These are phyloP conservation scores for Acheta domesticus DNA, from an alignment of 2,888 invertebrate species.

Conservation along the genomic window DNA sequence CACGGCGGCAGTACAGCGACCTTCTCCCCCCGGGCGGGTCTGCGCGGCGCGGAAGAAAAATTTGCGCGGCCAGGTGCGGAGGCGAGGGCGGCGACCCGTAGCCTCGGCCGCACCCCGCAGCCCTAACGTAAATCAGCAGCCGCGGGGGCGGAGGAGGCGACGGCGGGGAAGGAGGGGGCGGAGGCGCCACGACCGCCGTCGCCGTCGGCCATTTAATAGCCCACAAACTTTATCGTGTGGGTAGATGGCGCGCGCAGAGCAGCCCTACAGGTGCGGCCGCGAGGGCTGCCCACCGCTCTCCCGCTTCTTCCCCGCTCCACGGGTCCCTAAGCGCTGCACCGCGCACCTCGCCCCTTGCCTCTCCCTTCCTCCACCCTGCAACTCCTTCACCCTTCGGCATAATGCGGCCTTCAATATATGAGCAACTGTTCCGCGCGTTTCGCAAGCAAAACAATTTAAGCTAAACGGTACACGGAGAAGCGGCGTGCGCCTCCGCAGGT, in stretches of 20 bases:
- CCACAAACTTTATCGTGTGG: conserved; percentile 18
- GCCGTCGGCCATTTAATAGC: conserved; percentile 18
- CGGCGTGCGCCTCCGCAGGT: no score
- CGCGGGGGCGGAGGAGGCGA: neutral
- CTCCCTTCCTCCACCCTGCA: no score
- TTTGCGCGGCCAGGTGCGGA: conserved; percentile 18
- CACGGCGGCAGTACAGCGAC: neutral
- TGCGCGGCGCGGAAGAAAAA: neutral
- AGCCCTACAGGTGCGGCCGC: conserved; percentile 3
- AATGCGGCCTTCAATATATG: no score
- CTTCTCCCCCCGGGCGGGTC: conserved; percentile 18
- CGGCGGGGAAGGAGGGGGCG: neutral
- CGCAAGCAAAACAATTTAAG: no score
- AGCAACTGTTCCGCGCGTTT: no score
- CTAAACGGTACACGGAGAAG: no score
- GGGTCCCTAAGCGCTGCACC: neutral
- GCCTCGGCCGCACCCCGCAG: neutral
- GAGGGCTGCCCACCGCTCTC: no score
- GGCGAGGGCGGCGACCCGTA: conserved; percentile 18
- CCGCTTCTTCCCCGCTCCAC: neutral
- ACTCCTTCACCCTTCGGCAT: no score
- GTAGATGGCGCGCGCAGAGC: conserved; percentile 18
- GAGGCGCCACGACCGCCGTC: neutral
- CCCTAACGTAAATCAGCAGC: neutral
- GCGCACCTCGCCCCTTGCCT: neutral